phyloP scores from a whole-genome alignment of 2,113 vertebrate species.

The Apteryx mantelli region DNA sequence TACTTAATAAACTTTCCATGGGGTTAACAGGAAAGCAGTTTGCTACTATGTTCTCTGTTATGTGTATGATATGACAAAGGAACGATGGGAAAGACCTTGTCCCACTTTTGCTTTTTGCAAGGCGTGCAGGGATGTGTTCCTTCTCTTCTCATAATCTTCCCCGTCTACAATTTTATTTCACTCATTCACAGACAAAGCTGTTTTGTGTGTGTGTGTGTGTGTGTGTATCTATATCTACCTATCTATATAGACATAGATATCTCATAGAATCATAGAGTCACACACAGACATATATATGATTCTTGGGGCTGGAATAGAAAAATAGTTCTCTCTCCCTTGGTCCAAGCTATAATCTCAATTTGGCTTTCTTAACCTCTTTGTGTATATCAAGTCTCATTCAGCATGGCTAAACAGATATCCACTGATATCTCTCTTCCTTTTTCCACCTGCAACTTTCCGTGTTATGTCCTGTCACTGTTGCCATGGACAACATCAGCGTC shows the following conservation, averaged over 20 bases:
- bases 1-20: background rate
- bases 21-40: background rate
- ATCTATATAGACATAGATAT: too few relatives aligned
- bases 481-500: background rate
- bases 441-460: background rate
- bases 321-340: background rate
- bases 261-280: background rate
- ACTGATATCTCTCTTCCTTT: background rate
- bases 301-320: background rate
- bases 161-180: background rate
- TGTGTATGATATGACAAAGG: background rate
- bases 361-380: background rate
- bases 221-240: too few relatives aligned
- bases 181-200: background rate
- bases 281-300: background rate
- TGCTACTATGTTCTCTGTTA: background rate
- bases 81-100: background rate
- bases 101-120: background rate
- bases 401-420: background rate
- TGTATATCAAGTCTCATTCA: background rate
- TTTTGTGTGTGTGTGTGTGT: too few relatives aligned
- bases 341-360: background rate
- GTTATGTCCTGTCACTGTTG: background rate
- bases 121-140: background rate
- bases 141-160: background rate